A percentile compares a stretch with the other conserved stretches of the same genome.
Conservation (phyloP, 2,113 vertebrate species). For the Trematomus loennbergii region DNA sequence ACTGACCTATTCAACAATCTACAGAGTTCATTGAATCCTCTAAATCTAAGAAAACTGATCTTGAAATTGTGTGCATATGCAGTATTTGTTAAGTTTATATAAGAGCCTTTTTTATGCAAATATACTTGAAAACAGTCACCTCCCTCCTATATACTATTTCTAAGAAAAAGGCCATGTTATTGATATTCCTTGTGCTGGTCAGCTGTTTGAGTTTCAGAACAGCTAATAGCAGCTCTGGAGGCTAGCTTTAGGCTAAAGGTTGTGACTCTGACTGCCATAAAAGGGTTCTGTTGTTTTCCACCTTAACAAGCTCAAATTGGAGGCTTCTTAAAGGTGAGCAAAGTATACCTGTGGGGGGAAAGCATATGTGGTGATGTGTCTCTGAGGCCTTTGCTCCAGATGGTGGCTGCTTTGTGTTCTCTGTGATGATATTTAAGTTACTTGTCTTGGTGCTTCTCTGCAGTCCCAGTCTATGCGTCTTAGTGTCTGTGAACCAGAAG, state of each 20-base stretch:
- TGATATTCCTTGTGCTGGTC: constrained; percentile 20
- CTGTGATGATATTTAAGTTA: constrained; percentile 23
- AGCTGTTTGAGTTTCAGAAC: constrained; percentile 31
- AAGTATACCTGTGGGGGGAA: constrained; percentile 26
- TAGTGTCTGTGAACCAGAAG: constrained; percentile 21
- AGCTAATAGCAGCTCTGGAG: constrained; percentile 26
- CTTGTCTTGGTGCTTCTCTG: constrained; percentile 13
- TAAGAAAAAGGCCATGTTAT: not conserved
- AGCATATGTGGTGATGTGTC: constrained; percentile 24
- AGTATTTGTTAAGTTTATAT: not conserved
- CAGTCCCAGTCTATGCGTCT: constrained; percentile 14
- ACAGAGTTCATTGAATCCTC: not conserved
- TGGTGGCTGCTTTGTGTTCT: constrained; percentile 17
- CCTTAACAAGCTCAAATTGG: constrained; percentile 40
- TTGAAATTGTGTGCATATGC: not conserved
- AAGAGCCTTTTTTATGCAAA: not conserved
- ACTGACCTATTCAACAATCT: not conserved
- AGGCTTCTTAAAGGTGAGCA: constrained; percentile 44
- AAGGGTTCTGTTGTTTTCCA: constrained; percentile 42
- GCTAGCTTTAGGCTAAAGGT: constrained; percentile 42
- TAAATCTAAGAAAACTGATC: not conserved
- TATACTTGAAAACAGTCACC: not conserved
- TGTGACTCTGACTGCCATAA: constrained; percentile 30
- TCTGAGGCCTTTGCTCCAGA: constrained; percentile 19
- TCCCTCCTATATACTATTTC: not conserved